Evolutionary conservation across 2,888 invertebrate species (phyloP), one percentile per base, ranked within the genome.

Genomic region (Lumbricus terrestris): DNA sequence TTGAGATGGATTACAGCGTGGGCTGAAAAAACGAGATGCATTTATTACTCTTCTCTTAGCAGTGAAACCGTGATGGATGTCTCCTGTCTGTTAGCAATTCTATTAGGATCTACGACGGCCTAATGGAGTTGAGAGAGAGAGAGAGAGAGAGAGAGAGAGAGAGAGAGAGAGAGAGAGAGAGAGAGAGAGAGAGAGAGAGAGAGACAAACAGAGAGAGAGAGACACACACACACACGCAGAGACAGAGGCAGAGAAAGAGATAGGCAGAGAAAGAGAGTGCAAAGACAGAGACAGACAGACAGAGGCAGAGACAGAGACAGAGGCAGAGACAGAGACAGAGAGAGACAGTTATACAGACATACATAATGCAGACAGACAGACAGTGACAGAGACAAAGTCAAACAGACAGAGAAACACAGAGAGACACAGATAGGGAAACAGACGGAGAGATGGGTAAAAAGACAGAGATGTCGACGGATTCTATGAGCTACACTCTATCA

Each of bases 161-260:
- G 33, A 35, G 83, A 83, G 4, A 83, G 83, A 83, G 18, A 83
- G 33, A 83, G 82, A 29, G 11, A 16, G 15, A 82, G 29, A 82
- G n/a, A 82, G 82, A 82, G n/a, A 82, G 82, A 82, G 82, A 82
- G 16, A 82, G 82, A 82, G 82, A 82, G n/a, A 82, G n/a, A 82
- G n/a, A 82, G 82, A 82, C 11, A 82, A 3, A 82, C 11, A 82
- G 82, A 82, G 82, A 82, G n/a, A 82, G 82, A 82, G 82, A 82
- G 82, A 82, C n/a, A 82, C 3, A 82, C 11, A 82, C n/a, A 82
- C n/a, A 82, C n/a, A 82, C n/a, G n/a, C 15, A 82, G 33, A 82
- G n/a, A 82, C 3, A 34, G 34, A 33, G 82, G 16, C 6, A 82
- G 82, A 33, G 82, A 82, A 16, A 82, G 82, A 33, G 82, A 82